Conservation (phyloP, 1,140 invertebrate species). For the Rhagoletis zephyria region DNA sequence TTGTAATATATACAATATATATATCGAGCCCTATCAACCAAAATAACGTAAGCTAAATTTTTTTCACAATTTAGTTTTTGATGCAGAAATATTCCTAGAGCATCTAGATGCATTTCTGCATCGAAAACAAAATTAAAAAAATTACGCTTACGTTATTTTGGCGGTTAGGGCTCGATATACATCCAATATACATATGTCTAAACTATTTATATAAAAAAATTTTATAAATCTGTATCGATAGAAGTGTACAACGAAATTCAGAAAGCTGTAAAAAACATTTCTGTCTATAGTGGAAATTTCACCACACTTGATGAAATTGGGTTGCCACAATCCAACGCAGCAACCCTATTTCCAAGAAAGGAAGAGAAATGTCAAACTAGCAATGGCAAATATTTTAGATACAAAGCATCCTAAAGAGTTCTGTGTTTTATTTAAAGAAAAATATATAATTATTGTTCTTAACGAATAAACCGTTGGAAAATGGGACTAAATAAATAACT, state of each 20-base stretch:
- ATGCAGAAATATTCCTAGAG: no score
- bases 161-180: no score
- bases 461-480: not conserved
- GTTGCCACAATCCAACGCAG: not conserved
- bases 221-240: no score
- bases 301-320: no score
- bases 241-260: no score
- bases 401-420: not conserved
- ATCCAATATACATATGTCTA: no score
- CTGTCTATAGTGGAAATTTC: no score
- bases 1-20: not conserved
- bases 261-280: no score
- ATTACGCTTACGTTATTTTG: not conserved
- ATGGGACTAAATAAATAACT: not conserved
- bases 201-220: no score
- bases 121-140: not conserved
- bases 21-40: not conserved
- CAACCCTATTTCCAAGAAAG: not conserved
- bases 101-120: no score
- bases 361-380: slow-evolving; percentile 14
- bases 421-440: slow-evolving; percentile 10
- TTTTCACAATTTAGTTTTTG: no score
- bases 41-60: no score
- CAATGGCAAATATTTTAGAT: not conserved
- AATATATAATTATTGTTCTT: not conserved